Percentiles rank a stretch among this genome's conserved stretches.
phyloP scores from a whole-genome alignment of 2,113 vertebrate genomes.

The Carassius carassius region DNA sequence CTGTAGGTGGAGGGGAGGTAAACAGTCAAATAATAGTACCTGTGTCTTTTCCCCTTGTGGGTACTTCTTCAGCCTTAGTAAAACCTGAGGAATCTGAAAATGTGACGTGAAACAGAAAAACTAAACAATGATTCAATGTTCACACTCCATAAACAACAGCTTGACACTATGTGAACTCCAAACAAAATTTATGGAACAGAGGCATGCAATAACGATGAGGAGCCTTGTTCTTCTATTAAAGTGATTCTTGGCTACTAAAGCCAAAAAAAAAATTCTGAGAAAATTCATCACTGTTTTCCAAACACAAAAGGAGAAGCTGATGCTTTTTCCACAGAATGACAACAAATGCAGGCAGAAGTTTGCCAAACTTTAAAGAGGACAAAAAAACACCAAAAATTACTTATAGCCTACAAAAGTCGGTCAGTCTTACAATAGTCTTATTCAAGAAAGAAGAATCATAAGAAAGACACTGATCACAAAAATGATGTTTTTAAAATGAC shows the following conservation, averaged over 20 bases:
- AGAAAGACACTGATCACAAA: too few relatives aligned
- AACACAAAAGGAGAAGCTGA: background rate
- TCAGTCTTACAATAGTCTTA: too few relatives aligned
- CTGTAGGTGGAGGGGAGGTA: background rate
- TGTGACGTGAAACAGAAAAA: conserved; percentile 14
- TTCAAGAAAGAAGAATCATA: too few relatives aligned
- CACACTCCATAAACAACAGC: background rate
- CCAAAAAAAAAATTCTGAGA: background rate
- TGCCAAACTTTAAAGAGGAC: too few relatives aligned
- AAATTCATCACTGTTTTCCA: background rate
- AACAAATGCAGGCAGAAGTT: background rate
- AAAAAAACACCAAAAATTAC: too few relatives aligned
- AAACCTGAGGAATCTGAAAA: conserved; percentile 91
- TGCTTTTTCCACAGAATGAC: background rate
- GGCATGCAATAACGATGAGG: background rate
- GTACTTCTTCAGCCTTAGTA: conserved; percentile 94
- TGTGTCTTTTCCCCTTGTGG: conserved; percentile 88
- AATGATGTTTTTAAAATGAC: too few relatives aligned
- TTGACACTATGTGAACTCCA: background rate
- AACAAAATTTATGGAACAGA: background rate
- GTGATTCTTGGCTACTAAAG: background rate
- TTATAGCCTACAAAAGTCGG: too few relatives aligned
- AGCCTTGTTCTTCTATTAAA: background rate
- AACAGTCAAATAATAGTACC: conserved; percentile 50
- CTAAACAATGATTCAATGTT: background rate